Evolutionary conservation across 2,888 invertebrate genomes (phyloP).

Genomic region (Hoplodrina blanda): DNA sequence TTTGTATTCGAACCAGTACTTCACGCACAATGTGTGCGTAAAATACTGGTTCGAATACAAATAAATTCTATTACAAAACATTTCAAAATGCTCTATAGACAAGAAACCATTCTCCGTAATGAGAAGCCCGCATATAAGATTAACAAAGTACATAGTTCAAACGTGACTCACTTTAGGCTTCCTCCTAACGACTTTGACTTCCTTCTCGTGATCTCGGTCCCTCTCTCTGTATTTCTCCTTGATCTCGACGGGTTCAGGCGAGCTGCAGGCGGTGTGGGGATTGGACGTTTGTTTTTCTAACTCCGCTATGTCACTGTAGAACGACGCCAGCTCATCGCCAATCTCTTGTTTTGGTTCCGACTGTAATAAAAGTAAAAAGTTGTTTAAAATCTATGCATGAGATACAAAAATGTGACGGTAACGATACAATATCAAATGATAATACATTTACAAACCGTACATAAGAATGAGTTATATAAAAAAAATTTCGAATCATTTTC

Average conservation of each 20-base stretch:
- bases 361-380: slow-evolving; percentile 12
- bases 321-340: slow-evolving; percentile 87
- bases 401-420: too few species aligned
- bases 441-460: too few species aligned
- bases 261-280: slow-evolving; percentile 57
- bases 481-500: neutral
- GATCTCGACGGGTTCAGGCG: slow-evolving; percentile 64
- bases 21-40: too few species aligned
- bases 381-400: neutral
- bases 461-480: too few species aligned
- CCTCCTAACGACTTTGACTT: slow-evolving; percentile 68
- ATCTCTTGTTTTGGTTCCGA: slow-evolving; percentile 81
- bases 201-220: slow-evolving; percentile 50
- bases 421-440: too few species aligned
- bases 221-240: slow-evolving; percentile 48
- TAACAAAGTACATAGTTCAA: neutral
- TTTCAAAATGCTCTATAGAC: too few species aligned
- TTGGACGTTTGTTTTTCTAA: slow-evolving; percentile 77
- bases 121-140: too few species aligned
- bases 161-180: slow-evolving; percentile 73
- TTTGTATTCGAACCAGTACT: too few species aligned
- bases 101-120: too few species aligned
- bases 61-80: too few species aligned
- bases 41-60: too few species aligned
- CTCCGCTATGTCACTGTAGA: slow-evolving; percentile 90